A percentile compares a stretch with the other conserved stretches of the same genome.
Conservation (phyloP, 2,797 vertebrate genomes). For the Poecilia gillii region DNA sequence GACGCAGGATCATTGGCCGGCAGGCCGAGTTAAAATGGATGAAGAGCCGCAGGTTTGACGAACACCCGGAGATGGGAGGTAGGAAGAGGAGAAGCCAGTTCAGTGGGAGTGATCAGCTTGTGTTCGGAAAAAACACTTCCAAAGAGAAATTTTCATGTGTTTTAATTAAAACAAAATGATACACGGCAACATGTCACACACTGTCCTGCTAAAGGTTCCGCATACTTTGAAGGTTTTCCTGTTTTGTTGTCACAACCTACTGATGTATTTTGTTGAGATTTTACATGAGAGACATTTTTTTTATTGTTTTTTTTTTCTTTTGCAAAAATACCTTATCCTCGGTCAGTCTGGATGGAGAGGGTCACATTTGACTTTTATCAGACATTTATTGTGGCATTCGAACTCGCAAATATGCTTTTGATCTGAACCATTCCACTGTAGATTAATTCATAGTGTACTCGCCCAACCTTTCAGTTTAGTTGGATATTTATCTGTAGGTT, state of each 20-base stretch:
- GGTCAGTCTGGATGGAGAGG: neutral
- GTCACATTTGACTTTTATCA: neutral
- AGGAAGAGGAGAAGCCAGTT: constrained; percentile 6
- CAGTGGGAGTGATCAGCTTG: neutral
- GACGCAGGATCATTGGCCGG: constrained; percentile 57
- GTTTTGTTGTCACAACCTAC: neutral
- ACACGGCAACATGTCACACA: neutral
- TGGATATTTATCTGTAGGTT: neutral
- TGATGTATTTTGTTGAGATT: neutral
- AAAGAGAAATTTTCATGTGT: neutral
- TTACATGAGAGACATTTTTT: neutral
- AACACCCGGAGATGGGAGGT: constrained; percentile 21
- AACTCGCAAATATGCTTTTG: neutral
- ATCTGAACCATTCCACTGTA: neutral
- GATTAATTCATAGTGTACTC: neutral
- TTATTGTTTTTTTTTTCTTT: neutral
- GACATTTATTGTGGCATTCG: neutral
- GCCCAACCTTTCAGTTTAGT: neutral
- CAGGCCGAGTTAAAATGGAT: constrained; percentile 52
- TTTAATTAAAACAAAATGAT: neutral
- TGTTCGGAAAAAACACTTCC: constrained; percentile 6
- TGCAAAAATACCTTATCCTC: neutral
- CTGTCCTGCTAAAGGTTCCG: neutral
- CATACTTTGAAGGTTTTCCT: neutral
- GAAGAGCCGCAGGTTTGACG: constrained; percentile 42